A percentile compares a stretch with the other conserved stretches of the same genome.
These are phyloP conservation scores for Pyrochroa serraticornis DNA, from an alignment of 2,888 invertebrate species.

Conservation along the genomic window DNA sequence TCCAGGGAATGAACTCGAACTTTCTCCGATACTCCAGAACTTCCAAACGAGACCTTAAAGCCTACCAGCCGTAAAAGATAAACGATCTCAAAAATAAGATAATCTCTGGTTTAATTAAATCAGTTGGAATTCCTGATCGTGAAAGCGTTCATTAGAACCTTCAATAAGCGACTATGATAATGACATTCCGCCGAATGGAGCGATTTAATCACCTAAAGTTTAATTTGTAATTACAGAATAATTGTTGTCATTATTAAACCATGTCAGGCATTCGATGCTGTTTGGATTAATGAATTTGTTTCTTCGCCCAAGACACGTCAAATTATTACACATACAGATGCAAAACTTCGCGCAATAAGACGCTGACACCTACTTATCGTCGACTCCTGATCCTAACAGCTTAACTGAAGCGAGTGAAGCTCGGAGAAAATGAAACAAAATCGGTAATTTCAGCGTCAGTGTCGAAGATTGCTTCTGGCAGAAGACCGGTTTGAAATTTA, in stretches of 20 bases:
- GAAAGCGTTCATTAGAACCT: conserved; percentile 41
- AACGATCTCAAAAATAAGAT: conserved; percentile 45
- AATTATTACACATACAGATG: conserved; percentile 1
- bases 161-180: conserved; percentile 47
- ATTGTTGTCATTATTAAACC: conserved; percentile 46
- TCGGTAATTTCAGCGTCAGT: not conserved
- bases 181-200: conserved; percentile 46
- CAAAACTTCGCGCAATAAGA: not conserved
- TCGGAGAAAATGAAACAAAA: not conserved
- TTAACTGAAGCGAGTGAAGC: not conserved
- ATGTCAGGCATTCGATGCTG: conserved; percentile 37
- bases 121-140: conserved; percentile 40
- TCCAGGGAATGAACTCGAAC: conserved; percentile 8
- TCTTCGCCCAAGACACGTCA: conserved; percentile 11
- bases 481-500: too few relatives aligned
- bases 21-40: conserved; percentile 12
- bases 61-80: conserved; percentile 40
- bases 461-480: not conserved
- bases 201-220: conserved; percentile 49
- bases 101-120: conserved; percentile 45
- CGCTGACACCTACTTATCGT: not conserved
- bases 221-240: conserved; percentile 49
- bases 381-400: not conserved
- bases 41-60: conserved; percentile 28
- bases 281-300: conserved; percentile 33